phyloP scores from a whole-genome alignment of 2,797 vertebrate genomes.

The Taenioides sp. region DNA sequence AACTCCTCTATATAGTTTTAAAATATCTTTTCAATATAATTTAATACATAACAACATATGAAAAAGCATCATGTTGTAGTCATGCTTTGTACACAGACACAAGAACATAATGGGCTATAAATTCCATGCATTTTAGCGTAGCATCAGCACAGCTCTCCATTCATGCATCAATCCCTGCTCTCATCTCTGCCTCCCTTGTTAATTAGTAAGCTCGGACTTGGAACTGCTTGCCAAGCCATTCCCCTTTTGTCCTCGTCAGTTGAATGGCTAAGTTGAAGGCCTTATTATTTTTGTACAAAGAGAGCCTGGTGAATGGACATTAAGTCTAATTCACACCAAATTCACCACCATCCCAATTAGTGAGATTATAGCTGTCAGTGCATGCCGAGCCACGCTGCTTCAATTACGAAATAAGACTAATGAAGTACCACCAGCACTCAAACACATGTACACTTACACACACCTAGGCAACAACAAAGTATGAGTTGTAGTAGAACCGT shows the following conservation, averaged over 20 bases:
- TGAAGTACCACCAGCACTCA: slow-evolving; percentile 51
- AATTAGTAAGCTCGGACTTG: slow-evolving; percentile 56
- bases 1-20: neutral
- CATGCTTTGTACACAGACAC: slow-evolving; percentile 3
- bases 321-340: slow-evolving; percentile 65
- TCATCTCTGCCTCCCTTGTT: slow-evolving; percentile 53
- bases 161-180: slow-evolving; percentile 42
- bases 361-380: slow-evolving; percentile 62
- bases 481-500: neutral
- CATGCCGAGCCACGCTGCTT: slow-evolving; percentile 43
- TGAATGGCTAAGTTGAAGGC: slow-evolving; percentile 64
- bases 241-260: slow-evolving; percentile 60
- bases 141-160: slow-evolving; percentile 36
- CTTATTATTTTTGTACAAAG: slow-evolving; percentile 70
- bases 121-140: slow-evolving; percentile 32
- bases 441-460: slow-evolving; percentile 14
- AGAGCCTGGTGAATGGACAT: slow-evolving; percentile 59
- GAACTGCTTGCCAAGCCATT: slow-evolving; percentile 58
- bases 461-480: slow-evolving; percentile 17
- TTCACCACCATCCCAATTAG: slow-evolving; percentile 70
- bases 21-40: neutral
- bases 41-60: neutral
- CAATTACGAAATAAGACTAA: slow-evolving; percentile 64
- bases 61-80: neutral
- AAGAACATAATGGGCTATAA: slow-evolving; percentile 24